Percentiles rank a stretch among this genome's conserved stretches.
Conservation (phyloP, 2,888 invertebrate species). For the Ctenicera cuprea region DNA sequence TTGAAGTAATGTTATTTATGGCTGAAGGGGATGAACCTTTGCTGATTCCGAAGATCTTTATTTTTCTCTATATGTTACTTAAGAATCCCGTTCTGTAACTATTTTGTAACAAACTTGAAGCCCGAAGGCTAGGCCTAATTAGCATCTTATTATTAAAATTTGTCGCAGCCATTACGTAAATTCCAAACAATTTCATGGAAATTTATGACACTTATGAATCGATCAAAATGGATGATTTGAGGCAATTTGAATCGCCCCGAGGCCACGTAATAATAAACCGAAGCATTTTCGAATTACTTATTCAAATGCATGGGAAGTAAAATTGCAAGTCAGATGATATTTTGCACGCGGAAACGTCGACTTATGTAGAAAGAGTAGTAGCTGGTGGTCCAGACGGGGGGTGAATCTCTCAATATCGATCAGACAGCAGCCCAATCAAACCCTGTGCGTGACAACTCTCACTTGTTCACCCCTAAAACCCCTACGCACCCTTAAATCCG, state of each 20-base stretch:
- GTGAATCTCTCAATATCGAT: constrained; percentile 72
- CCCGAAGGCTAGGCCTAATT: neutral
- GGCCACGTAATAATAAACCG: neutral
- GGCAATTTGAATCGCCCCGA: constrained; percentile 6
- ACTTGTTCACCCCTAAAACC: constrained; percentile 44
- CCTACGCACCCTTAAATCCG: constrained; percentile 41
- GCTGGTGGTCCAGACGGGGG: constrained; percentile 69
- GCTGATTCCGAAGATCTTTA: constrained; percentile 24
- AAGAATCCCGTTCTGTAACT: neutral
- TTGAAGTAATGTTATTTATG: constrained; percentile 53
- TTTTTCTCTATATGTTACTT: neutral
- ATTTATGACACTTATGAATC: constrained; percentile 2
- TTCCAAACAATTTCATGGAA: constrained; percentile 10
- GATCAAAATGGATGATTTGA: neutral
- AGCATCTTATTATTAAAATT: constrained; percentile 11
- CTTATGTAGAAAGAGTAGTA: constrained; percentile 68
- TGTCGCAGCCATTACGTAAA: constrained; percentile 13
- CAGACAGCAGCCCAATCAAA: constrained; percentile 72
- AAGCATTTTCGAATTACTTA: constrained; percentile 13
- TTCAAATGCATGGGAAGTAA: constrained; percentile 32
- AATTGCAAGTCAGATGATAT: constrained; percentile 41
- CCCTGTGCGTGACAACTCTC: constrained; percentile 71
- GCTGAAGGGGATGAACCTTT: constrained; percentile 46
- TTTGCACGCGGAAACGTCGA: constrained; percentile 54
- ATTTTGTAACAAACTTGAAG: neutral